A percentile compares a stretch with the other conserved stretches of the same genome.
phyloP scores from a whole-genome alignment of 1,140 invertebrate genomes.

The Sminthurides bifidus region DNA sequence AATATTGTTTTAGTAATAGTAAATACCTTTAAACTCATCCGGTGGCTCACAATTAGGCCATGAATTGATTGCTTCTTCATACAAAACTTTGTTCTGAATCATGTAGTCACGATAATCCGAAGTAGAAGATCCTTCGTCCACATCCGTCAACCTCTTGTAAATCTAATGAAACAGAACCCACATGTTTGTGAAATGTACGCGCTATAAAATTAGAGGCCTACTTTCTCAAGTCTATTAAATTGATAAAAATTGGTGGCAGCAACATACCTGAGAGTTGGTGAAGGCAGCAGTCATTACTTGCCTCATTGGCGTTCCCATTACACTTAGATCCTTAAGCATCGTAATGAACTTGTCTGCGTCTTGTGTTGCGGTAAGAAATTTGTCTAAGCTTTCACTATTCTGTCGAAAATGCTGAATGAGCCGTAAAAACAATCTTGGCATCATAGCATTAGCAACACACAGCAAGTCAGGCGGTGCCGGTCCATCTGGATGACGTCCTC shows the following conservation, averaged over 20 bases:
- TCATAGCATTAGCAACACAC: constrained; percentile 80
- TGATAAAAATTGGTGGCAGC: too few relatives aligned
- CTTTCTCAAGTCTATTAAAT: too few relatives aligned
- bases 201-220: too few relatives aligned
- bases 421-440: constrained; percentile 79
- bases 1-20: too few relatives aligned
- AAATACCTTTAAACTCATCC: constrained; percentile 54
- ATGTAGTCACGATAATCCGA: constrained; percentile 51
- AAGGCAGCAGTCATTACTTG: constrained; percentile 78
- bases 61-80: constrained; percentile 62
- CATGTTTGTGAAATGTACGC: too few relatives aligned
- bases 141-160: constrained; percentile 37
- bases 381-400: constrained; percentile 42
- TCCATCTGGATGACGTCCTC: constrained; percentile 1
- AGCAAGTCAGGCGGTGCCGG: constrained; percentile 24
- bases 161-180: constrained; percentile 10
- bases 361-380: constrained; percentile 47
- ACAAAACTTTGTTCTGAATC: constrained; percentile 57
- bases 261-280: constrained; percentile 61
- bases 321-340: constrained; percentile 83
- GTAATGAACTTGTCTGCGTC: constrained; percentile 72
- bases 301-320: constrained; percentile 89
- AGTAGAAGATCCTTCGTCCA: constrained; percentile 36
- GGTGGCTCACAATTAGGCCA: constrained; percentile 69
- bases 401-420: constrained; percentile 81